Base-by-base conservation (phyloP, 2,888 invertebrate species). In the Hypsopygia costalis region DNA sequence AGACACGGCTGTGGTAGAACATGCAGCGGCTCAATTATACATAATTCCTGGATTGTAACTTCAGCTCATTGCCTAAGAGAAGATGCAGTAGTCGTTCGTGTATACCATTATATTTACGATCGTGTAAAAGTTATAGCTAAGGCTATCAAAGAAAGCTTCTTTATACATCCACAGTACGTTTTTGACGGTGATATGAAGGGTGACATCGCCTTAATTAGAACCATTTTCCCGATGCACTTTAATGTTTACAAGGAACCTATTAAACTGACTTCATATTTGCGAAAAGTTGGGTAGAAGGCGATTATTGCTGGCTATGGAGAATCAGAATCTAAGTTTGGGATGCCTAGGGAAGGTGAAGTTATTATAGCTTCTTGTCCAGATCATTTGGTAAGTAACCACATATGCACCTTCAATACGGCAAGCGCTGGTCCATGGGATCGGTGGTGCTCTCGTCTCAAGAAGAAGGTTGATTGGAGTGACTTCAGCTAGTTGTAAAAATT, bases 11-110 rank as follows among this genome's bases (percentile, higher is more conserved):
- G n/a, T n/a, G n/a, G n/a, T n/a, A n/a, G n/a, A n/a, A n/a, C 16
- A 3, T 68, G 62, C 25, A 64, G 60, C 35, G 66, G 61, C 9
- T 65, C 65, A 3, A 58, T 66, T 1, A 34, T 68, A 31, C 43
- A 36, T 16, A 9, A 42, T 3, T 28, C 34, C 0, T 62, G 62
- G 62, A 47, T 68, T 8, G 34, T 66, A 28, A 55, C 56, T 6
- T 46, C 66, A 0, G 64, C 60, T 9, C 65, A 68, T 35, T 68
- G 68, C 30, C 49, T 66, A 20, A 4, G 10, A 7, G 11, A 42
- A 1, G 33, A 22, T 0, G 11, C 16, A 0, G 22, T 30, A 5
- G 5, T 33, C 1, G 38, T 50, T 1, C 31, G 28, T 7, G 41
- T 48, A 0, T 41, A 44, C 5, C 48, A 51, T 16, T 21, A 36